phyloP scores from a whole-genome alignment of 2,113 vertebrate species.

The Sialia sialis region DNA sequence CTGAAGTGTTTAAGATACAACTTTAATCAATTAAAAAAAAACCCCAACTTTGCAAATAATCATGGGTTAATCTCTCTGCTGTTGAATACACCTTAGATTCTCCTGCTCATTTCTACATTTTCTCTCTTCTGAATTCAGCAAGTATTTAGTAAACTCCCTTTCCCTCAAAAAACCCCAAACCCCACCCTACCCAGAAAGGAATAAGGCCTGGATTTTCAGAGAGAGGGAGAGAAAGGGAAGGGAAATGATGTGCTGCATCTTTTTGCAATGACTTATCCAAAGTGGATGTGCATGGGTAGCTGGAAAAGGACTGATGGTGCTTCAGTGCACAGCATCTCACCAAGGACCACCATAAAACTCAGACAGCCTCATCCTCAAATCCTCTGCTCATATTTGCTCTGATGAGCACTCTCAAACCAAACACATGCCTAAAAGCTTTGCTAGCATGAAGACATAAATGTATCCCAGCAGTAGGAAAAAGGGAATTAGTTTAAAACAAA shows the following conservation, averaged over 20 bases:
- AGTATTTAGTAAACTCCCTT: neutral
- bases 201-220: neutral
- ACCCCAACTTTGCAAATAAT: neutral
- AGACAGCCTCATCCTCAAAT: neutral
- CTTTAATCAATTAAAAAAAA: neutral
- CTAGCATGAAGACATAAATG: neutral
- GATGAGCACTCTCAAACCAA: neutral
- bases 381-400: neutral
- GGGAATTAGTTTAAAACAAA: conserved; percentile 52
- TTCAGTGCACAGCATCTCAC: neutral
- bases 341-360: neutral
- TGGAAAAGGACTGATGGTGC: neutral
- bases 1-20: neutral
- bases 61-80: accelerated
- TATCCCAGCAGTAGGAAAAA: conserved; percentile 24
- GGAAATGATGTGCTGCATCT: neutral
- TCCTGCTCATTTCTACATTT: neutral
- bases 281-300: accelerated
- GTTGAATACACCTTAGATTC: neutral
- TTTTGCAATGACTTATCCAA: neutral
- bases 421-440: neutral
- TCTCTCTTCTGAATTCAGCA: neutral
- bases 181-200: neutral
- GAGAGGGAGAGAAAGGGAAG: neutral
- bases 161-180: neutral